Evolutionary conservation across 2,888 invertebrate species (phyloP), one percentile per base, ranked within the genome.

Genomic region (Ryuthela nishihirai): DNA sequence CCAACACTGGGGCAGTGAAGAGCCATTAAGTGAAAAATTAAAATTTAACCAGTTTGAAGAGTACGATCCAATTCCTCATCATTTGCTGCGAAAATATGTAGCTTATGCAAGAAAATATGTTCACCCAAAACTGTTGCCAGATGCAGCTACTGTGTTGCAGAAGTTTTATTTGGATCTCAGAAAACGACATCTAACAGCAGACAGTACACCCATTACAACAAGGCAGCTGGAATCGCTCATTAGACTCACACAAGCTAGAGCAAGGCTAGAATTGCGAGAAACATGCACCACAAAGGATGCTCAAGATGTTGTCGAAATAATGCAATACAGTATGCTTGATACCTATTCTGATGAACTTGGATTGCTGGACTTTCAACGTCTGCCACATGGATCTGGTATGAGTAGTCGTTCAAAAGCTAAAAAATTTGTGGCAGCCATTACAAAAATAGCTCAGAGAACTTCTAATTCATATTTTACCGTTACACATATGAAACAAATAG

Each of bases 211-310:
- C 0, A 84, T 94, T 32, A 94, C 92, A 1, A 85, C 85, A 0
- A 79, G 95, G 40, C 94, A 95, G 72, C 77, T 95, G 9, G 89
- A 93, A 75, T 93, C 91, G 0, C 80, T 95, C 62, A 85, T 93
- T 58, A 77, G 92, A 68, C 77, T 95, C 15, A 86, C 92, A 1
- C 75, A 75, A 69, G 93, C 95, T 15, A 79, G 94, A 71, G 94
- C 95, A 1, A 85, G 91, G 70, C 75, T 87, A 1, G 94, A 95
- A 73, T 77, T 97, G 59, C 78, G 92, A 62, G 85, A 86, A 73
- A 83, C 83, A 69, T 91, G 87, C 1, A 88, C 85, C 0, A 80
- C 78, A 53, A 73, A 80, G 49, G 95, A 97, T 75, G 94, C 93
- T 0, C 76, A 80, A 61, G 92, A 95, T 72, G 84, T 93, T 26